A percentile compares a stretch with the other conserved stretches of the same genome.
These are phyloP conservation scores for Hipparchia sbordonii DNA, from an alignment of 2,888 invertebrate genomes.

Conservation along the genomic window DNA sequence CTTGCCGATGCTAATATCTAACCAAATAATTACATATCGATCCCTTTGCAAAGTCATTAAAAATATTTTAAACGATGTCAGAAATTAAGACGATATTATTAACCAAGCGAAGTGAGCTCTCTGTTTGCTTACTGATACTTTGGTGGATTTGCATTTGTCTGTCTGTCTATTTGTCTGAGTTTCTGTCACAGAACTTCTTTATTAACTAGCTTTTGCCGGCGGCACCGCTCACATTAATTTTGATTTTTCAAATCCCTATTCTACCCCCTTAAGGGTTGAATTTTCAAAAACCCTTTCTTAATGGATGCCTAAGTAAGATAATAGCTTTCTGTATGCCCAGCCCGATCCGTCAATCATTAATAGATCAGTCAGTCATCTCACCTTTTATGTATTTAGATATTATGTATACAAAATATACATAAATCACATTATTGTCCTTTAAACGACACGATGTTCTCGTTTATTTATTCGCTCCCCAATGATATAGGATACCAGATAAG, in stretches of 20 bases:
- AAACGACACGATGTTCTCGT: neutral
- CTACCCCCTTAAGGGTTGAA: no score
- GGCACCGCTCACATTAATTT: no score
- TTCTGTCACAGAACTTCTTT: neutral
- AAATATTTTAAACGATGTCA: neutral
- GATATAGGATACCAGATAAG: constrained; percentile 21
- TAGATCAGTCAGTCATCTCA: no score
- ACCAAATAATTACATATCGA: constrained; percentile 23
- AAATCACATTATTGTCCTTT: neutral
- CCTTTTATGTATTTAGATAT: no score
- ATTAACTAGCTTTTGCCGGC: no score
- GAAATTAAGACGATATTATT: neutral
- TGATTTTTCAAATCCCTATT: no score
- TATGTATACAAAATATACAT: neutral
- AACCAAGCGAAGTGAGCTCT: neutral
- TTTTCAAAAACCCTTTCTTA: no score
- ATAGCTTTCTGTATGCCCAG: no score
- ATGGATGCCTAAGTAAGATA: no score
- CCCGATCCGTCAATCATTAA: no score
- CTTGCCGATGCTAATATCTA: constrained; percentile 40
- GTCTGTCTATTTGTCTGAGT: neutral
- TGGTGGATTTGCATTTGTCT: neutral
- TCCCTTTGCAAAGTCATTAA: constrained; percentile 31
- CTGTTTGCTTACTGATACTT: no score
- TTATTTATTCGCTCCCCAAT: constrained; percentile 9